phyloP scores from a whole-genome alignment of 2,888 invertebrate genomes.

The Dasypolia templi region DNA sequence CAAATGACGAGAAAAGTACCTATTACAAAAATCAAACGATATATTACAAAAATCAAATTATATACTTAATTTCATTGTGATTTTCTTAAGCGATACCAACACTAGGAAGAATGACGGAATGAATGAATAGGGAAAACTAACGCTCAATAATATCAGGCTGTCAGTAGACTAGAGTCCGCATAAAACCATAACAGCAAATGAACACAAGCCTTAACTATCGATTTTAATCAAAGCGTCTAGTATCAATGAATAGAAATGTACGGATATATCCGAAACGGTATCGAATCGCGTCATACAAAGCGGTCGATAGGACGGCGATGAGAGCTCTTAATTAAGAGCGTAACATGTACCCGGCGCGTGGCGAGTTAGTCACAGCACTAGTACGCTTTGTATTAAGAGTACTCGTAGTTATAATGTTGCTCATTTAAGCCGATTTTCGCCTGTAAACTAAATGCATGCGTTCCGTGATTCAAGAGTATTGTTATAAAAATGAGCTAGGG shows the following conservation, averaged over 20 bases:
- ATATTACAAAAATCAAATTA: background rate
- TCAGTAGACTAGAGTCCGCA: background rate
- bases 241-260: constrained; percentile 54
- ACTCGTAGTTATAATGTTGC: constrained; percentile 22
- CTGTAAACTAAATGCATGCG: constrained; percentile 13
- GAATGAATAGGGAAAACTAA: background rate
- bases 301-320: constrained; percentile 61
- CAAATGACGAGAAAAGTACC: background rate
- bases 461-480: constrained; percentile 14
- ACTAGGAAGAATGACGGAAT: background rate
- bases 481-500: constrained; percentile 8
- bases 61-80: background rate
- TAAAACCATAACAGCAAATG: constrained; percentile 42
- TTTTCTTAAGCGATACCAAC: background rate
- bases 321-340: constrained; percentile 80
- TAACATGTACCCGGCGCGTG: constrained; percentile 79
- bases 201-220: constrained; percentile 24
- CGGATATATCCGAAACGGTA: constrained; percentile 49
- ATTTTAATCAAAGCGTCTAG: constrained; percentile 35
- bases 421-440: constrained; percentile 21
- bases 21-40: background rate
- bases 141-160: background rate
- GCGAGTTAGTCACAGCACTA: constrained; percentile 71
- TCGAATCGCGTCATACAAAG: constrained; percentile 59
- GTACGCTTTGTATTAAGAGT: constrained; percentile 48